Conservation (phyloP, 2,113 vertebrate species). For the Lepisosteus osseus region DNA sequence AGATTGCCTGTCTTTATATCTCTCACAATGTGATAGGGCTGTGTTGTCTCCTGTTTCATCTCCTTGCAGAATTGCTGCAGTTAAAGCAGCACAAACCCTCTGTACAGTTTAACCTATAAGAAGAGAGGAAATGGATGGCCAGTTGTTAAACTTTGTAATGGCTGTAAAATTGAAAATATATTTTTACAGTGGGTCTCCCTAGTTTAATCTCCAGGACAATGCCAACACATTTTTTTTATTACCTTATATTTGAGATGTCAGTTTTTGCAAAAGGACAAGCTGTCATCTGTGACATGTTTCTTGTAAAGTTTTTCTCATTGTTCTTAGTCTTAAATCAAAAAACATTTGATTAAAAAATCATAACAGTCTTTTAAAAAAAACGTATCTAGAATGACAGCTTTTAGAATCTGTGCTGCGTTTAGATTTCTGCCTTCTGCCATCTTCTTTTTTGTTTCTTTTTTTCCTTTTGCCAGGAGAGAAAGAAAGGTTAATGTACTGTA, state of each 20-base stretch:
- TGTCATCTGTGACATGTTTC: no score
- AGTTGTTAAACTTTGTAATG: background rate
- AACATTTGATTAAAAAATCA: no score
- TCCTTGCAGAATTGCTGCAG: background rate
- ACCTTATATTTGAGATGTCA: slow-evolving; percentile 3
- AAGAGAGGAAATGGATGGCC: background rate
- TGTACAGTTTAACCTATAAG: background rate
- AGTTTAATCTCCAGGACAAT: no score
- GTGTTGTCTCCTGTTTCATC: background rate
- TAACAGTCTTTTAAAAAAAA: no score
- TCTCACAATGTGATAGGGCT: background rate
- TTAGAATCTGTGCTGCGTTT: no score
- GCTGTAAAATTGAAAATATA: slow-evolving; percentile 4
- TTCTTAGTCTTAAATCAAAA: no score
- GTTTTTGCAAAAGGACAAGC: no score
- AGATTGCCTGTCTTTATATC: background rate
- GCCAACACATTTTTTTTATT: background rate
- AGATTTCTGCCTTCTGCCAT: no score
- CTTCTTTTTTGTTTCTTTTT: no score
- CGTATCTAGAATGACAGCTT: no score
- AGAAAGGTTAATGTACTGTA: background rate
- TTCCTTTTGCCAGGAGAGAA: background rate
- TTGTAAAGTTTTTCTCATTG: no score
- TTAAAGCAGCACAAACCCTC: background rate
- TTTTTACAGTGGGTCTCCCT: background rate